Conservation (phyloP, 1,140 invertebrate species). For the Drosophila nigromelanica region DNA sequence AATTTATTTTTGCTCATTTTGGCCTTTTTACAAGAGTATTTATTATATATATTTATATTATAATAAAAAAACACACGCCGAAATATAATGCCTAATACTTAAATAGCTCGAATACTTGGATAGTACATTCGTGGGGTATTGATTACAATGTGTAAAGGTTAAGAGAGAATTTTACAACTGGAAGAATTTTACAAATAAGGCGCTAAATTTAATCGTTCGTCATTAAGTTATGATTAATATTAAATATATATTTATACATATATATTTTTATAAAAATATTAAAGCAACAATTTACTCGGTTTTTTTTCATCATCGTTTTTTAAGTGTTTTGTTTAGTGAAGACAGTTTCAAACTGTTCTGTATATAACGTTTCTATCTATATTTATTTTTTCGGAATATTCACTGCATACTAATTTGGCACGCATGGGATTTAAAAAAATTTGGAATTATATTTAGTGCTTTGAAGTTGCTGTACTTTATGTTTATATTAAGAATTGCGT, state of each 20-base stretch:
- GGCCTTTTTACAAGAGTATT: conserved; percentile 29
- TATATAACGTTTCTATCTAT: conserved; percentile 15
- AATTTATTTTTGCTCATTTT: conserved; percentile 47
- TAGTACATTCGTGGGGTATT: conserved; percentile 1
- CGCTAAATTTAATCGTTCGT: not conserved
- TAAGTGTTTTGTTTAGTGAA: conserved; percentile 13
- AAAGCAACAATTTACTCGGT: conserved; percentile 46
- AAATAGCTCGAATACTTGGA: conserved; percentile 22
- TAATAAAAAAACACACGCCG: conserved; percentile 19
- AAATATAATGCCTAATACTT: conserved; percentile 31
- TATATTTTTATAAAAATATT: conserved; percentile 55
- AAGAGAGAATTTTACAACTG: conserved; percentile 9
- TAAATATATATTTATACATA: conserved; percentile 12
- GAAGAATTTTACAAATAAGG: conserved; percentile 12
- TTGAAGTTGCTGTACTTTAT: conserved; percentile 12
- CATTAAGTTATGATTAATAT: conserved; percentile 24
- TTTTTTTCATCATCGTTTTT: not conserved
- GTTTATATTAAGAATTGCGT: conserved; percentile 19
- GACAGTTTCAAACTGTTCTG: conserved; percentile 70
- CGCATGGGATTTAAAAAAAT: conserved; percentile 20
- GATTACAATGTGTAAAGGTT: conserved; percentile 6
- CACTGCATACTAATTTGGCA: conserved; percentile 48
- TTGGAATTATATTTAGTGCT: conserved; percentile 8
- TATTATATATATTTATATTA: conserved; percentile 4
- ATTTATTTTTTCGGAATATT: conserved; percentile 10